Percentiles rank a stretch among this genome's conserved stretches.
These are phyloP conservation scores for Callyntrura sp. DNA, from an alignment of 2,888 invertebrate species.

Conservation along the genomic window DNA sequence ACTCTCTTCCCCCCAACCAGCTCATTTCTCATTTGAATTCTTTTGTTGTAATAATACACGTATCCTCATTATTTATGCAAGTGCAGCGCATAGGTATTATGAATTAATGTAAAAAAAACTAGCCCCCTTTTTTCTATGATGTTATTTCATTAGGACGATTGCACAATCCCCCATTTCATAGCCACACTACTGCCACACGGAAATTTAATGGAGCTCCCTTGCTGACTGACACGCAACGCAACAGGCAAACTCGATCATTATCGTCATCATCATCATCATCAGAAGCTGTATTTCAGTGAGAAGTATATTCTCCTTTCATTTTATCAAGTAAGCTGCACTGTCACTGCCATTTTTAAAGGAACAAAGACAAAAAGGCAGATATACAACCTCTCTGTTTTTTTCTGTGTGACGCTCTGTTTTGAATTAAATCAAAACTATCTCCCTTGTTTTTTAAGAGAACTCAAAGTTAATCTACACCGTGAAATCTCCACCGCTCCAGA, in stretches of 20 bases:
- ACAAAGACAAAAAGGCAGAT: background rate
- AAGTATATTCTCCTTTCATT: constrained; percentile 20
- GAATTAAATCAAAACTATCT: background rate
- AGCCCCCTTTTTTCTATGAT: constrained; percentile 23
- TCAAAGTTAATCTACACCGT: background rate
- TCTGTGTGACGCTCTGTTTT: background rate
- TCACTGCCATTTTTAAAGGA: constrained; percentile 50
- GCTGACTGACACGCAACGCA: constrained; percentile 72
- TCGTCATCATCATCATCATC: constrained; percentile 17
- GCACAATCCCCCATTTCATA: background rate
- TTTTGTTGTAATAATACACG: background rate
- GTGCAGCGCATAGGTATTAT: background rate
- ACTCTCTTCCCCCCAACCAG: no score
- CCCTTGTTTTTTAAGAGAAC: background rate
- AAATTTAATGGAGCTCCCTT: constrained; percentile 71
- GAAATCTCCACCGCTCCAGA: background rate
- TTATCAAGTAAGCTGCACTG: constrained; percentile 51
- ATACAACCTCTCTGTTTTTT: background rate
- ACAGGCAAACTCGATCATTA: constrained; percentile 43
- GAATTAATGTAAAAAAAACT: background rate
- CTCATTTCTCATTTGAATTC: background rate
- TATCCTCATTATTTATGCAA: constrained; percentile 2
- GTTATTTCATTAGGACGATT: no score
- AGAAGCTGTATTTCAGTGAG: background rate
- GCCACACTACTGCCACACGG: background rate